These are phyloP conservation scores for Drosophila ohnishii DNA, from an alignment of 1,140 invertebrate species.

Conservation along the genomic window DNA sequence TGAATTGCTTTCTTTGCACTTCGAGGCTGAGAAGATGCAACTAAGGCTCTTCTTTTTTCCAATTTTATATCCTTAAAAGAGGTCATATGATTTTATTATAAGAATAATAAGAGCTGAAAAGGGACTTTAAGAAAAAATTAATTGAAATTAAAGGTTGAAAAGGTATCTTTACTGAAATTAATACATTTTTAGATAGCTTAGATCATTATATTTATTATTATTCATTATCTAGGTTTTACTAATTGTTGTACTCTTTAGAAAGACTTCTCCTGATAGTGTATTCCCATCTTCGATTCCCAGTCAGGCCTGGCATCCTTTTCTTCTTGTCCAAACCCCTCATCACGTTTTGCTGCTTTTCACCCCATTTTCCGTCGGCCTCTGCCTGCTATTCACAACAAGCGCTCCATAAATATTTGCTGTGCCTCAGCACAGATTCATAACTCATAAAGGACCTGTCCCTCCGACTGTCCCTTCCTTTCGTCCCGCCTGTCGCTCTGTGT, in stretches of 20 bases:
- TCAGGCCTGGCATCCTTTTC: background rate
- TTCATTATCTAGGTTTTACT: background rate
- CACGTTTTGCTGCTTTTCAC: slow-evolving; percentile 2
- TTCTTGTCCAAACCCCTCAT: background rate
- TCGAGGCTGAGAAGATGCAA: slow-evolving; percentile 28
- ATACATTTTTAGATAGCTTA: background rate
- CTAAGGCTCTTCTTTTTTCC: slow-evolving; percentile 1
- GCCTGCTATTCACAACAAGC: slow-evolving; percentile 45
- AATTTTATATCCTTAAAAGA: slow-evolving; percentile 2
- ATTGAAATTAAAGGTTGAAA: too few species aligned
- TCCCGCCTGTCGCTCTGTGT: slow-evolving; percentile 8
- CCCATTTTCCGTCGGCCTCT: slow-evolving; percentile 17
- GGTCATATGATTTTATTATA: background rate
- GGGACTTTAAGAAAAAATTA: too few species aligned
- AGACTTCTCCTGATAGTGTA: background rate
- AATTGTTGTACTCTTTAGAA: background rate
- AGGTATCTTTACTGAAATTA: background rate
- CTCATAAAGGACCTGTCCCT: slow-evolving; percentile 54
- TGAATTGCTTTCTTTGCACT: slow-evolving; percentile 36
- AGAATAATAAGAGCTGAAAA: background rate
- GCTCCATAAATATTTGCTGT: slow-evolving; percentile 78
- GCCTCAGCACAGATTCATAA: slow-evolving; percentile 76
- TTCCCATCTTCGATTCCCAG: slow-evolving; percentile 14
- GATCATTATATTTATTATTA: background rate
- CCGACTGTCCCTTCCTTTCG: slow-evolving; percentile 37